Evolutionary conservation across 2,113 vertebrate species (phyloP), one percentile per base, ranked within the genome.

Genomic region (Scolopax mira): DNA sequence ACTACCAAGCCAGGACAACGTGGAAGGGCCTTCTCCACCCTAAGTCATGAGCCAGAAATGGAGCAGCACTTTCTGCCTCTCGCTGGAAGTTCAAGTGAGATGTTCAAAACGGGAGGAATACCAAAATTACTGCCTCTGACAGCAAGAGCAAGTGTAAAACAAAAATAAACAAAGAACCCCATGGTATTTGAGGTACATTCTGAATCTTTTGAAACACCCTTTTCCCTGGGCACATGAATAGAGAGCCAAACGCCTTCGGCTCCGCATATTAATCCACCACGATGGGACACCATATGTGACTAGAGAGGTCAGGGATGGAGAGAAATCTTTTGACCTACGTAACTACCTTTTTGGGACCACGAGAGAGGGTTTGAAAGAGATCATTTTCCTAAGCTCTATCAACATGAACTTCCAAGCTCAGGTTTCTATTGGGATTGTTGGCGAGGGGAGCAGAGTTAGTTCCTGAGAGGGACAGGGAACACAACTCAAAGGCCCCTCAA

Each of bases 261-360:
- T 89, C 54, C 90, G 96, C 94, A 94, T 98, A 98, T 98, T 98
- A 98, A 98, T 98, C 97, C 98, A 97, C 95, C 94, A 98, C 96
- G 97, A 96, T 94, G 93, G 96, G 94, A 97, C 91, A 95, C 94
- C 96, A 96, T 95, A 97, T 93, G 93, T 98, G 97, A 98, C 97
- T 97, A 96, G 70, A 87, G 37, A 95, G 97, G 98, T 98, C 97
- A 99, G 96, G 98, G 96, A 96, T 97, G 97, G 97, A 98, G 95
- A 95, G 94, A 95, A 98, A 97, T 98, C 97, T 97, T 97, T 95
- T 98, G 98, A 99, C 98, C 98, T 98, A 35, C 83, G 97, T 91
- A 98, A 98, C 98, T 97, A 97, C 97, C 98, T 96, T 98, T 98
- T 97, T 41, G 81, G 83, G 90, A 67, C 69, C 81, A 81, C 23